Evolutionary conservation across 2,113 vertebrate genomes (phyloP), one percentile per base, ranked within the genome.

Genomic region (Acanthochromis polyacanthus): DNA sequence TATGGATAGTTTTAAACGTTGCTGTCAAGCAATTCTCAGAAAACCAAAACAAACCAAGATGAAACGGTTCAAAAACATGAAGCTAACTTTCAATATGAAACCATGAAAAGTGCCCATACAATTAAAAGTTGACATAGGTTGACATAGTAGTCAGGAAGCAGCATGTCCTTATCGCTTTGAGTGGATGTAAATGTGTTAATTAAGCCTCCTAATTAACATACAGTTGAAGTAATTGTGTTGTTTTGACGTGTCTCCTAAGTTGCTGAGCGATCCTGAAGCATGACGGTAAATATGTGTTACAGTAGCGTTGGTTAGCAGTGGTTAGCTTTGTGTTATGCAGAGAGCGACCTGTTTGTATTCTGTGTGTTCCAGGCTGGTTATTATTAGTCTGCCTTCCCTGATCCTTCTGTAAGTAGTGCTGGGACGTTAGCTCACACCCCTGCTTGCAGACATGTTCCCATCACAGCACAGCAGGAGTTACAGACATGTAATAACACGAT

Each of bases 241-340:
- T 84, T 78, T 75, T 76, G 65, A 51, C 61, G 36, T 80, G 55
- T 82, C 62, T 82, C 50, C 67, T n/a, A 86, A 80, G 61, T 75
- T 85, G 78, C 82, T 53, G 71, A 70, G 84, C 71, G 85, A 80
- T 51, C 87, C 72, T 51, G 81, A 83, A 80, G 65, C 72, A 93
- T 92, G 92, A 91, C 88, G 89, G 92, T 92, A 92, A 92, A 64
- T 85, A 80, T 87, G 28, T 38, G 22, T 15, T 58, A n/a, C 38
- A 46, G 78, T 72, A 36, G 30, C 30, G 6, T 30, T 30, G 12
- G 38, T 40, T 40, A 40, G 38, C 38, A 30, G 30, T 40, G 38
- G 9, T 40, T 40, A 40, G 40, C 11, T 43, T 4, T 15, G 45
- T 84, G 71, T 36, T 74, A 43, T 81, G 52, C 72, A 75, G 56